These are phyloP conservation scores for cat (Felis catus) DNA, from an alignment of 2,113 vertebrate genomes.

Conservation along the genomic window DNA sequence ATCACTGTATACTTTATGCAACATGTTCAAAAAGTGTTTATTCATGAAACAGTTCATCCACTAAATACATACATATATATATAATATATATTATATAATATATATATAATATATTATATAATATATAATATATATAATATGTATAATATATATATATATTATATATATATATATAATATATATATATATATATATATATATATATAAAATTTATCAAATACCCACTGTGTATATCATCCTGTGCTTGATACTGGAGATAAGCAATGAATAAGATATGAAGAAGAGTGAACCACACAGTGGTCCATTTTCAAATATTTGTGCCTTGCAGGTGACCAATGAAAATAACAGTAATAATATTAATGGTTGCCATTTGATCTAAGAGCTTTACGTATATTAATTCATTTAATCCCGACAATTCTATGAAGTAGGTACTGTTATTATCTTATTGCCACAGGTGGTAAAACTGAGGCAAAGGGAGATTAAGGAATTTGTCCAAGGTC, in stretches of 20 bases:
- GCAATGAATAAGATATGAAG: background rate
- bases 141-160: background rate
- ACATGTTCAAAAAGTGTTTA: background rate
- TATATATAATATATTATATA: background rate
- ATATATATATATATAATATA: too few species aligned
- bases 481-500: background rate
- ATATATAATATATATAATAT: too few species aligned
- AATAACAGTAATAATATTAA: background rate
- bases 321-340: background rate
- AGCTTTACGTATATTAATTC: background rate
- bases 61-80: background rate
- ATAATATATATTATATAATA: background rate
- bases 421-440: background rate
- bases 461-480: background rate
- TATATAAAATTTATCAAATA: background rate
- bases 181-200: background rate
- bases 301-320: background rate
- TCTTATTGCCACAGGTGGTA: background rate
- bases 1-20: background rate
- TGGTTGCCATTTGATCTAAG: background rate
- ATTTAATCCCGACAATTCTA: background rate
- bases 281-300: background rate
- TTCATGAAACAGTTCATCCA: background rate
- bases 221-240: background rate
- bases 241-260: background rate